Percentiles rank a stretch among this genome's conserved stretches.
phyloP scores from a whole-genome alignment of 2,113 vertebrate genomes.

The Origma solitaria region DNA sequence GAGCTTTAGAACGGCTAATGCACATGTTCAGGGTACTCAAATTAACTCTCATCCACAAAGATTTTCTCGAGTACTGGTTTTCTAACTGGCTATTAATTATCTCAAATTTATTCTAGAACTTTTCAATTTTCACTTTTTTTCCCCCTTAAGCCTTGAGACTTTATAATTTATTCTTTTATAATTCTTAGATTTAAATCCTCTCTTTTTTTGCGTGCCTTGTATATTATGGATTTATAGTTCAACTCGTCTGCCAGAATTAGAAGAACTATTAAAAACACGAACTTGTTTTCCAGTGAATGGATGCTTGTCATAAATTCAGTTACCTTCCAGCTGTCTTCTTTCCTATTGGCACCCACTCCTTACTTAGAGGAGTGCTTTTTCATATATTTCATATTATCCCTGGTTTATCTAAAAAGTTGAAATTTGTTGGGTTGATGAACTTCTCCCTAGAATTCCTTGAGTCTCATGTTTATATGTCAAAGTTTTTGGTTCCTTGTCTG shows the following conservation, averaged over 20 bases:
- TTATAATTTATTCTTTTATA: background rate
- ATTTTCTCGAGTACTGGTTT: background rate
- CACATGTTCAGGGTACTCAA: background rate
- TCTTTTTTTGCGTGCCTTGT: background rate
- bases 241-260: background rate
- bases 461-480: background rate
- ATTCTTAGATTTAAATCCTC: background rate
- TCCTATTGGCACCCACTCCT: background rate
- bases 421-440: background rate
- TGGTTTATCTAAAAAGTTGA: background rate
- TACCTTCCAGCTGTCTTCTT: background rate
- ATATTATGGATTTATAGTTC: background rate
- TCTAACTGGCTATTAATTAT: background rate
- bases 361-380: background rate
- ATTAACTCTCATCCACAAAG: background rate
- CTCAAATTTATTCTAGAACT: background rate
- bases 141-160: accelerated
- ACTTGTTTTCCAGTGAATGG: background rate
- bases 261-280: background rate
- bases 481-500: background rate
- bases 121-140: background rate
- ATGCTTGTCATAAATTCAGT: background rate
- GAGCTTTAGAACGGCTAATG: accelerated
- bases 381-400: background rate
- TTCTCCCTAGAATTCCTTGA: background rate